Conservation (phyloP, 2,113 vertebrate species). For the Xiphophorus hellerii region DNA sequence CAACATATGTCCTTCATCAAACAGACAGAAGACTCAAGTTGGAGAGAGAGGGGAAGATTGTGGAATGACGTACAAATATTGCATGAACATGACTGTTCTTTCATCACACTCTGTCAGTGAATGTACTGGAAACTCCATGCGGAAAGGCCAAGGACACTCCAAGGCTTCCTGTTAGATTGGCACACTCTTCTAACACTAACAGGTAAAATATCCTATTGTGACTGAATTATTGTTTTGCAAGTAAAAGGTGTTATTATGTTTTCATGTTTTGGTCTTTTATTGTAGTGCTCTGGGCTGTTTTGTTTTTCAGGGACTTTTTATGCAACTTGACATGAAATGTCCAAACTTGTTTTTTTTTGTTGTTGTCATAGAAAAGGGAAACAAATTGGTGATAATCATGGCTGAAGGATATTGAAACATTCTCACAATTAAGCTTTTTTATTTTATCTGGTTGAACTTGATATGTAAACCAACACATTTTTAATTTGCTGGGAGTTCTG, state of each 20-base stretch:
- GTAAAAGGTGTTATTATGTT: neutral
- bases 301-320: no score
- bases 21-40: conserved; percentile 1
- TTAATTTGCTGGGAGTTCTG: neutral
- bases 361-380: neutral
- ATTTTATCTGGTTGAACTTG: neutral
- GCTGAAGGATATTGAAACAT: neutral
- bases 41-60: neutral
- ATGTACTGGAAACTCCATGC: neutral
- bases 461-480: conserved; percentile 3
- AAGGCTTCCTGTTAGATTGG: neutral
- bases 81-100: neutral
- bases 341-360: neutral
- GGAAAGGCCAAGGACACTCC: neutral
- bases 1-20: neutral
- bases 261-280: neutral
- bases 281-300: neutral
- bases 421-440: neutral
- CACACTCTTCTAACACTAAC: no score
- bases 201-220: neutral
- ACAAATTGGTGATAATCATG: no score
- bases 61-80: neutral
- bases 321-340: neutral
- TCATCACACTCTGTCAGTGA: neutral
- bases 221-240: neutral